phyloP scores from a whole-genome alignment of 1,140 invertebrate species.

The Spodoptera litura region DNA sequence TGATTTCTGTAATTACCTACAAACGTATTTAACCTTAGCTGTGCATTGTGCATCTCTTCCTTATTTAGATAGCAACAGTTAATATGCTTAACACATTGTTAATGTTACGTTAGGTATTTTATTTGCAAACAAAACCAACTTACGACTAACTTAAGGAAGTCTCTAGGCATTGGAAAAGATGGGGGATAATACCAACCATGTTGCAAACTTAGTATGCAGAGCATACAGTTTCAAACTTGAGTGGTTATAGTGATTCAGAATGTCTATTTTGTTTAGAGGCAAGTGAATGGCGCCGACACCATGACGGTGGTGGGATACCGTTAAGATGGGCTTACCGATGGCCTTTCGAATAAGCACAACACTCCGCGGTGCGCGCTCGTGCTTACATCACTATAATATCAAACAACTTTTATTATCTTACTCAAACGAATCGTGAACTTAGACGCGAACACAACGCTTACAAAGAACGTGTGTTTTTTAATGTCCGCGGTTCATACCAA shows the following conservation, averaged over 20 bases:
- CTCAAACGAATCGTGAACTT: slow-evolving; percentile 29
- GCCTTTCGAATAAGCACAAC: slow-evolving; percentile 30
- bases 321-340: slow-evolving; percentile 38
- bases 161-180: too few relatives aligned
- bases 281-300: slow-evolving; percentile 33
- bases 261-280: neutral
- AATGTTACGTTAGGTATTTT: too few relatives aligned
- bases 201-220: neutral
- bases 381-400: slow-evolving; percentile 17
- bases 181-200: neutral
- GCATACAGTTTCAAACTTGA: neutral
- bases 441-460: slow-evolving; percentile 14
- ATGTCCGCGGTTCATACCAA: neutral
- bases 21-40: too few relatives aligned
- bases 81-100: too few relatives aligned
- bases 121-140: too few relatives aligned
- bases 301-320: slow-evolving; percentile 40
- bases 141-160: too few relatives aligned
- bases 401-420: neutral
- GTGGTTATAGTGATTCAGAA: neutral
- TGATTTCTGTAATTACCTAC: too few relatives aligned
- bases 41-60: too few relatives aligned
- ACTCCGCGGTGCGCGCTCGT: slow-evolving; percentile 15
- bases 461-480: neutral
- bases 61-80: too few relatives aligned